phyloP scores from a whole-genome alignment of 2,797 vertebrate genomes.

The Hybognathus amarus region DNA sequence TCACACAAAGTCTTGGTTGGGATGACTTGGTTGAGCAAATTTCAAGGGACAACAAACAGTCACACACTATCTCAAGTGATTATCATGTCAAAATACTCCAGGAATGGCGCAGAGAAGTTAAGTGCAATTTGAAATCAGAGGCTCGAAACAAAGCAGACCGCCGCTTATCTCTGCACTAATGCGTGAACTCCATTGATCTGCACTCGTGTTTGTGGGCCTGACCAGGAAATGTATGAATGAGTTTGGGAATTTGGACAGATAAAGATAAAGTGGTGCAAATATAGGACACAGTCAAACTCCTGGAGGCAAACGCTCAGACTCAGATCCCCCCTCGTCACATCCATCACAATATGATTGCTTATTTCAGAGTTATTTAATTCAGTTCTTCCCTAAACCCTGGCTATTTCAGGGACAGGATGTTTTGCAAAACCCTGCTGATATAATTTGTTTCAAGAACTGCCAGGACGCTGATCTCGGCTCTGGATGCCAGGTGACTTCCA shows the following conservation, averaged over 20 bases:
- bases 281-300: slow-evolving; percentile 24
- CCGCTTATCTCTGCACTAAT: slow-evolving; percentile 44
- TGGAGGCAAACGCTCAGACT: slow-evolving; percentile 26
- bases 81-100: slow-evolving; percentile 39
- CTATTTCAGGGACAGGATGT: slow-evolving; percentile 62
- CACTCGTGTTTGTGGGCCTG: slow-evolving; percentile 20
- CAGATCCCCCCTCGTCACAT: background rate
- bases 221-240: slow-evolving; percentile 41
- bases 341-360: slow-evolving; percentile 63
- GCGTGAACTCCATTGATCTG: slow-evolving; percentile 23
- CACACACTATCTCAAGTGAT: slow-evolving; percentile 16
- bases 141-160: slow-evolving; percentile 35
- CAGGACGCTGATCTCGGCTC: slow-evolving; percentile 42
- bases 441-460: slow-evolving; percentile 58
- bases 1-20: slow-evolving; percentile 7
- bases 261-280: slow-evolving; percentile 21
- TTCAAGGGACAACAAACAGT: slow-evolving; percentile 48
- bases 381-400: slow-evolving; percentile 59
- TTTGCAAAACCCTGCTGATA: slow-evolving; percentile 62
- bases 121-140: slow-evolving; percentile 47
- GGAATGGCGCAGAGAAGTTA: slow-evolving; percentile 37
- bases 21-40: slow-evolving; percentile 16
- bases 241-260: slow-evolving; percentile 35
- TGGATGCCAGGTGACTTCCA: slow-evolving; percentile 56
- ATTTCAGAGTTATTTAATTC: slow-evolving; percentile 66